These are phyloP conservation scores for Salminus brasiliensis DNA, from an alignment of 2,113 vertebrate genomes.

Conservation along the genomic window DNA sequence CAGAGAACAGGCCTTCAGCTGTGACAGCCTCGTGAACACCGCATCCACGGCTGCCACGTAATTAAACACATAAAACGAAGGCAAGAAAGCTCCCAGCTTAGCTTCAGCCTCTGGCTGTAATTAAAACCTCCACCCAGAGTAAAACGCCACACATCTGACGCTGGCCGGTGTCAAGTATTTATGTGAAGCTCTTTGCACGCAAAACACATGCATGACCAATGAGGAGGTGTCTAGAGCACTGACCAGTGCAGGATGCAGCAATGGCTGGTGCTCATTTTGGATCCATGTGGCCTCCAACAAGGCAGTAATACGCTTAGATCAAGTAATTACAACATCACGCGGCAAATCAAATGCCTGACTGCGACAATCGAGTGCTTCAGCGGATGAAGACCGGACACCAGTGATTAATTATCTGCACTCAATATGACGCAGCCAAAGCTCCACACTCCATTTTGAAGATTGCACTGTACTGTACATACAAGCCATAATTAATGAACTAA, in stretches of 20 bases:
- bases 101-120: conserved; percentile 29
- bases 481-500: neutral
- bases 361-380: neutral
- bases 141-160: conserved; percentile 36
- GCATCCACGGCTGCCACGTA: conserved; percentile 24
- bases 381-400: neutral
- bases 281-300: neutral
- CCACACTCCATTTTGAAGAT: neutral
- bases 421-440: neutral
- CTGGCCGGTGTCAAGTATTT: conserved; percentile 16
- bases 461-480: neutral
- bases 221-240: conserved; percentile 17
- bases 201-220: conserved; percentile 20
- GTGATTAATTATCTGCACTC: conserved; percentile 9
- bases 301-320: neutral
- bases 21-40: neutral
- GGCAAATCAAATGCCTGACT: neutral
- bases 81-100: conserved; percentile 4
- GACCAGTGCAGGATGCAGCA: conserved; percentile 36
- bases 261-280: conserved; percentile 35
- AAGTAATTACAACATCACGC: neutral
- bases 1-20: neutral
- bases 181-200: conserved; percentile 34
- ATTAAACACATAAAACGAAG: conserved; percentile 23
- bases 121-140: conserved; percentile 32